These are phyloP conservation scores for Tonatia bakeri DNA, from an alignment of 2,113 vertebrate species.

Conservation along the genomic window DNA sequence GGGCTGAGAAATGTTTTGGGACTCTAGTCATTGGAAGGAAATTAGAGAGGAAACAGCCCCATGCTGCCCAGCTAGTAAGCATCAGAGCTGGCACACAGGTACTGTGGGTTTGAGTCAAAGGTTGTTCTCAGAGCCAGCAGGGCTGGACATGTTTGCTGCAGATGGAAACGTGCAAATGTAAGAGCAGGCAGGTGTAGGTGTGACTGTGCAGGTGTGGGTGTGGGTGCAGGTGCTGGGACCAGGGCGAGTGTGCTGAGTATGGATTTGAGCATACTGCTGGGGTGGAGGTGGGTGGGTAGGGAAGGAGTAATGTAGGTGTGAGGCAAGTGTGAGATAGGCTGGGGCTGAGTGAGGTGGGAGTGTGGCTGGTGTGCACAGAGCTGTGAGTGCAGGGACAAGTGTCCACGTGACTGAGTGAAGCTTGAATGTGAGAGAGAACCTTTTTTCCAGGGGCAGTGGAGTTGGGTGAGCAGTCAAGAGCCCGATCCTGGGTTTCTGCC, in stretches of 20 bases:
- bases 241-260: not conserved
- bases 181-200: not conserved
- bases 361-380: rapidly evolving
- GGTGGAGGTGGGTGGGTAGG: not conserved
- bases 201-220: not conserved
- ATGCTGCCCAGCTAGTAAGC: not conserved
- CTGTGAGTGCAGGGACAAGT: rapidly evolving
- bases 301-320: not conserved
- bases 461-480: not conserved
- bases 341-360: not conserved
- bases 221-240: not conserved
- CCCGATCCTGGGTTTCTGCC: not conserved
- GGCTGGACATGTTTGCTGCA: not conserved
- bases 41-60: not conserved
- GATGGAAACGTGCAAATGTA: rapidly evolving
- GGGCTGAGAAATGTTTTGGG: not conserved
- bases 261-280: not conserved
- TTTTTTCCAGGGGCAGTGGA: not conserved
- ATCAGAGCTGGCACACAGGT: not conserved
- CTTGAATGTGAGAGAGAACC: not conserved
- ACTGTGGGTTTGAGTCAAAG: not conserved
- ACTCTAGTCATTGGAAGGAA: constrained; percentile 20
- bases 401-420: not conserved
- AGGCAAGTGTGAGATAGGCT: not conserved
- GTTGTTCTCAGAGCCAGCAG: not conserved